A percentile compares a stretch with the other conserved stretches of the same genome.
Evolutionary conservation across 2,797 vertebrate species (phyloP).

Genomic region (Scyliorhinus canicula): DNA sequence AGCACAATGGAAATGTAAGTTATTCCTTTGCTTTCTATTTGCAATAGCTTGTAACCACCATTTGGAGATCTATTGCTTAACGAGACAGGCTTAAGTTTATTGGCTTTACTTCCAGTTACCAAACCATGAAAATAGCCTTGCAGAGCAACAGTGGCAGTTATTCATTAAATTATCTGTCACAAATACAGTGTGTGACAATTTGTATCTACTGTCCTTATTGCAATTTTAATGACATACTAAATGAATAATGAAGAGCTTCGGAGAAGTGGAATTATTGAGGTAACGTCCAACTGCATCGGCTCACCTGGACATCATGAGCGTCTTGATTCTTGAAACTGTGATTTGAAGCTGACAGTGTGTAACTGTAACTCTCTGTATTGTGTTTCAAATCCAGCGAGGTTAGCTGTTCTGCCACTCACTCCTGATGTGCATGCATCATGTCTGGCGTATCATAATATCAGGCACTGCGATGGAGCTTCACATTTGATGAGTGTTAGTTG

Average conservation of each 20-base stretch:
- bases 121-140: not conserved
- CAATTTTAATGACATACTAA: conserved; percentile 26
- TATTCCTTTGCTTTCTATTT: not conserved
- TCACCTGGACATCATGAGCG: conserved; percentile 5
- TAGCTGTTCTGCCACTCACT: not conserved
- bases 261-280: conserved; percentile 16
- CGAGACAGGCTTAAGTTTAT: not conserved
- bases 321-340: conserved; percentile 30
- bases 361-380: conserved; percentile 18
- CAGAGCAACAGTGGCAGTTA: not conserved
- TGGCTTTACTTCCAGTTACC: not conserved
- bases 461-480: not conserved
- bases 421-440: not conserved
- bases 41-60: not conserved
- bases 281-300: not conserved
- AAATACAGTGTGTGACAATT: not conserved
- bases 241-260: conserved; percentile 25
- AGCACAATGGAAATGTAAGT: not conserved
- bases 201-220: conserved; percentile 20
- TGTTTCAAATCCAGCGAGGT: not conserved
- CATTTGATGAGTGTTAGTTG: not conserved
- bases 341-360: conserved; percentile 3
- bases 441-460: conserved; percentile 29
- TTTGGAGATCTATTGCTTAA: not conserved
- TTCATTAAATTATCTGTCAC: not conserved